Percentiles rank a stretch among this genome's conserved stretches.
These are phyloP conservation scores for Micromussa lordhowensis DNA, from an alignment of 92 coral and sea anemone species.

Conservation along the genomic window DNA sequence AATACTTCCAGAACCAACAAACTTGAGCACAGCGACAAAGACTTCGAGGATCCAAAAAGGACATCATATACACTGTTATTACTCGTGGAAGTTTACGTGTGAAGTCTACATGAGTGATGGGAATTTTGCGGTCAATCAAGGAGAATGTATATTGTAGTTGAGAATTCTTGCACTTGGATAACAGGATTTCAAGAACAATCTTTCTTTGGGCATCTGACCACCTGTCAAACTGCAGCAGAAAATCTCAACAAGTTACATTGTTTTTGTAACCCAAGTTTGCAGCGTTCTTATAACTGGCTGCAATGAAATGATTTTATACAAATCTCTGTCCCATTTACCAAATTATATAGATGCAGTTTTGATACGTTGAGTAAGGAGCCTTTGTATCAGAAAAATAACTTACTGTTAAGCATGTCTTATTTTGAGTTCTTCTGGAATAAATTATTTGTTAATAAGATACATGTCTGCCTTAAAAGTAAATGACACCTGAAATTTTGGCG, in stretches of 20 bases:
- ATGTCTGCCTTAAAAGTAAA: too few species aligned
- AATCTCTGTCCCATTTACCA: too few species aligned
- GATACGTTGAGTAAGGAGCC: too few species aligned
- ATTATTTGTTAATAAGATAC: too few species aligned
- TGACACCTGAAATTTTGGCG: too few species aligned
- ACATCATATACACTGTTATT: conserved; percentile 81
- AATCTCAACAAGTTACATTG: background rate
- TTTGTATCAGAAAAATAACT: too few species aligned
- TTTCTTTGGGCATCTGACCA: conserved; percentile 93
- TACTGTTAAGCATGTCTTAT: too few species aligned
- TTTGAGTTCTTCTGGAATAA: too few species aligned
- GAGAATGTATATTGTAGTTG: conserved; percentile 89
- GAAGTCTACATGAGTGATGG: conserved; percentile 96
- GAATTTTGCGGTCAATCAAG: conserved; percentile 81
- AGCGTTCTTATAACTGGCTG: too few species aligned
- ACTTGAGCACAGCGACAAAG: conserved; percentile 94
- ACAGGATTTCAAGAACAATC: conserved; percentile 83
- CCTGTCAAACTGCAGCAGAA: conserved; percentile 75
- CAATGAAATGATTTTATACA: too few species aligned
- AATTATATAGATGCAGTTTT: too few species aligned
- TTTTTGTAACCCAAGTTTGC: background rate
- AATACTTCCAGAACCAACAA: conserved; percentile 97
- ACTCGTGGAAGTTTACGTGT: conserved; percentile 88
- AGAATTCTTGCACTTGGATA: conserved; percentile 84
- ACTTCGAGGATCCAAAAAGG: conserved; percentile 95